phyloP scores from a whole-genome alignment of 2,888 invertebrate genomes.

The Lomographa bimaculata region DNA sequence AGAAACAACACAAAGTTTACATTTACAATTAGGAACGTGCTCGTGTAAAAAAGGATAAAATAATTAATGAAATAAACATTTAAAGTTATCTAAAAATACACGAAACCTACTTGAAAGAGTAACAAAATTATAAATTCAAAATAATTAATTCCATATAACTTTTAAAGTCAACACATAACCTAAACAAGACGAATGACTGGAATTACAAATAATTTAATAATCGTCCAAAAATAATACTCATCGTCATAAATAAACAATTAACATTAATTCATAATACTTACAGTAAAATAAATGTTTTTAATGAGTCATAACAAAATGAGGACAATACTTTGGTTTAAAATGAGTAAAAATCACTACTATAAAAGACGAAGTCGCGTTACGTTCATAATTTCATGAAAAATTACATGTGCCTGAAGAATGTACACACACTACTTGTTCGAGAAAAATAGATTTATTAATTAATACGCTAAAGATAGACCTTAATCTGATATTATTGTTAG shows the following conservation, averaged over 20 bases:
- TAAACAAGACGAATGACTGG: conserved; percentile 32
- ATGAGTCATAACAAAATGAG: conserved; percentile 55
- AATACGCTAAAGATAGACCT: conserved; percentile 21
- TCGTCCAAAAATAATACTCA: conserved; percentile 69
- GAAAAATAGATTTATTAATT: conserved; percentile 23
- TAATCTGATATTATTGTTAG: conserved; percentile 48
- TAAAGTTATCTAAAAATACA: conserved; percentile 39
- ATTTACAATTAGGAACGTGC: conserved; percentile 60
- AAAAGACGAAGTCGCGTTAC: conserved; percentile 18
- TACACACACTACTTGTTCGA: conserved; percentile 17
- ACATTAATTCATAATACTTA: conserved; percentile 53
- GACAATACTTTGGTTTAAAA: conserved; percentile 73
- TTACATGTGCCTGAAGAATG: conserved; percentile 24
- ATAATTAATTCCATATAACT: conserved; percentile 28
- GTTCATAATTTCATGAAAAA: conserved; percentile 21
- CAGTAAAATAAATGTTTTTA: conserved; percentile 47
- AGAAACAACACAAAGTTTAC: conserved; percentile 64
- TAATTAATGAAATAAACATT: conserved; percentile 38
- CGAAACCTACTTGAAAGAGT: conserved; percentile 24
- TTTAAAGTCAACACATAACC: conserved; percentile 23
- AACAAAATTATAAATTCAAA: conserved; percentile 26
- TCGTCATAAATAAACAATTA: conserved; percentile 52
- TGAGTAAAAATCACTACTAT: conserved; percentile 49
- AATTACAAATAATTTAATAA: conserved; percentile 49
- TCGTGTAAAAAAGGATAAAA: conserved; percentile 42